phyloP scores from a whole-genome alignment of 1,140 invertebrate genomes.

The Diprion similis region DNA sequence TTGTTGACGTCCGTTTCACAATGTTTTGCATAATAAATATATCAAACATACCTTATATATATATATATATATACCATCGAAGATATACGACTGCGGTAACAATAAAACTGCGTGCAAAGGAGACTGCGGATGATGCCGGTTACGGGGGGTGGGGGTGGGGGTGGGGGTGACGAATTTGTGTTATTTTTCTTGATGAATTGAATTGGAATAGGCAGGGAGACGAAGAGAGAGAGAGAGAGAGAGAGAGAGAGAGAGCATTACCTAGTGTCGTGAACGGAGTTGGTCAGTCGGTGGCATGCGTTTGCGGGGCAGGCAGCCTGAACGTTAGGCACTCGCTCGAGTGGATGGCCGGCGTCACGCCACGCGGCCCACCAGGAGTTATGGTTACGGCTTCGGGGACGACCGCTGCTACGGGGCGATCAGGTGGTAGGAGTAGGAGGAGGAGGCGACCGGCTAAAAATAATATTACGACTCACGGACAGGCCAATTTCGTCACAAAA shows the following conservation, averaged over 20 bases:
- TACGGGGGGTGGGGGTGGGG: no score
- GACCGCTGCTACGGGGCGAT: conserved; percentile 1
- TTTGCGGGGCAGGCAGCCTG: conserved; percentile 12
- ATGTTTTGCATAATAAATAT: no score
- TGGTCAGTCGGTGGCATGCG: conserved; percentile 6
- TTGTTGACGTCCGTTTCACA: no score
- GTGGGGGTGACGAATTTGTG: not conserved
- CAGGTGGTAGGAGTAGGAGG: conserved; percentile 19
- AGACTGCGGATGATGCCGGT: no score
- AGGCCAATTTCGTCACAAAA: conserved; percentile 48
- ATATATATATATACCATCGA: no score
- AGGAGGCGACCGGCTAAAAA: conserved; percentile 50
- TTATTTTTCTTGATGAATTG: not conserved
- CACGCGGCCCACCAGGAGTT: conserved; percentile 51
- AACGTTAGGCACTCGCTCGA: conserved; percentile 30
- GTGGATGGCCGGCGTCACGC: conserved; percentile 56
- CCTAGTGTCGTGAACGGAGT: conserved; percentile 3
- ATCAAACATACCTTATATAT: no score
- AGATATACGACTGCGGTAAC: no score
- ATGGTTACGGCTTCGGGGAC: conserved; percentile 53
- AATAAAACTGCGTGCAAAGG: no score
- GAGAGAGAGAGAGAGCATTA: conserved; percentile 21
- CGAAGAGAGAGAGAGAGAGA: conserved; percentile 27
- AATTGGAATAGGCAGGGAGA: conserved; percentile 5
- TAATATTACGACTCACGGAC: conserved; percentile 52